Percentiles rank a stretch among this genome's conserved stretches.
Conservation (phyloP, 2,113 vertebrate species). For the crab-eating macaque (Macaca fascicularis) region DNA sequence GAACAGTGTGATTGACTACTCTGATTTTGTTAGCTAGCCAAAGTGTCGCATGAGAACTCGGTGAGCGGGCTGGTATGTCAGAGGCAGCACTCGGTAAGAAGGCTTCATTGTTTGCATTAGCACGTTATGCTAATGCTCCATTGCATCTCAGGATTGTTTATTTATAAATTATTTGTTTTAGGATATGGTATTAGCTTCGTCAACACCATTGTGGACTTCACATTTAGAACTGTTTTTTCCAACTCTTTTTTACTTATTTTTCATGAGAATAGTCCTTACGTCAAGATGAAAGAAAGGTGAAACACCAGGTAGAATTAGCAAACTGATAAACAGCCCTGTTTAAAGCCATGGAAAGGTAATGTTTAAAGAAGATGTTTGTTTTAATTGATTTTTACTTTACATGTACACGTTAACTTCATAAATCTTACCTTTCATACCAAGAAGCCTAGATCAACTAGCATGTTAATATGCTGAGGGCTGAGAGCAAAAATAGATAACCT, state of each 20-base stretch:
- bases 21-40: neutral
- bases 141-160: neutral
- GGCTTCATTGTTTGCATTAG: neutral
- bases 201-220: neutral
- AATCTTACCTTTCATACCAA: neutral
- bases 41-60: neutral
- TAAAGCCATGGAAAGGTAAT: neutral
- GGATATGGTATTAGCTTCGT: neutral
- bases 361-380: constrained; percentile 1
- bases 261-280: neutral
- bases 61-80: neutral
- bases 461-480: neutral
- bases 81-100: neutral
- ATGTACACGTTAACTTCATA: neutral
- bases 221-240: neutral
- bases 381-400: neutral
- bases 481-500: neutral
- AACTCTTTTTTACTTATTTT: neutral
- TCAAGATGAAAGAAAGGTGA: neutral
- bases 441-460: neutral
- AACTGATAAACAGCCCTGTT: neutral
- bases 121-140: fast-evolving
- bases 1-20: neutral
- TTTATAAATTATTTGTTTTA: neutral
- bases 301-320: neutral